phyloP scores from a whole-genome alignment of 2,888 invertebrate species.

The Lasioglossum malachurum region DNA sequence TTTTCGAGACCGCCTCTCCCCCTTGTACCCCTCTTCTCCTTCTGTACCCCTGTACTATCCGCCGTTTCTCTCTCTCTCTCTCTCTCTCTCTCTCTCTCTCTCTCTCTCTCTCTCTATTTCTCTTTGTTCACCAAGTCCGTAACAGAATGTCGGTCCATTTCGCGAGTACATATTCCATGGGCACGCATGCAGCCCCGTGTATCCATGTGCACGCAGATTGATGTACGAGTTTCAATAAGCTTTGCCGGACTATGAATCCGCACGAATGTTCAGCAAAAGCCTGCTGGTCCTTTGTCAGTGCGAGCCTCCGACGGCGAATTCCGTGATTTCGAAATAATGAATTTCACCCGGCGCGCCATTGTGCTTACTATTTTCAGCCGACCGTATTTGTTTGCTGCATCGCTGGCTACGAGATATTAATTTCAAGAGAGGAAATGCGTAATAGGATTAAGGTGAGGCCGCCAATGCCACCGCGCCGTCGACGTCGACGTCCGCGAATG shows the following conservation, averaged over 20 bases:
- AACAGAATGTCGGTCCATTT: constrained; percentile 28
- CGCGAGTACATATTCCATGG: constrained; percentile 22
- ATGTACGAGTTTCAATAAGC: constrained; percentile 57
- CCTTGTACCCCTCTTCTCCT: background rate
- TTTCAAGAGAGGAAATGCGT: constrained; percentile 4
- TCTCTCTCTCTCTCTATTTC: constrained; percentile 1
- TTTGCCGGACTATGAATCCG: constrained; percentile 64
- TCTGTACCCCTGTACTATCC: constrained; percentile 1
- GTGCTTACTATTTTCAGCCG: constrained; percentile 17
- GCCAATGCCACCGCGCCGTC: background rate
- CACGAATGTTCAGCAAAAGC: constrained; percentile 63
- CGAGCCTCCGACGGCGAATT: constrained; percentile 35
- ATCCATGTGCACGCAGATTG: constrained; percentile 44
- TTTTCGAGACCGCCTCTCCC: constrained; percentile 20
- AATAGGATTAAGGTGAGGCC: constrained; percentile 11
- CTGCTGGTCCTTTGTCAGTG: constrained; percentile 62
- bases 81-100: constrained; percentile 11
- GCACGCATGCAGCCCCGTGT: constrained; percentile 29
- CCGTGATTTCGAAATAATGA: constrained; percentile 54
- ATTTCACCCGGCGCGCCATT: constrained; percentile 28
- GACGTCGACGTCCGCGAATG: background rate
- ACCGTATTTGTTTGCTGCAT: constrained; percentile 8
- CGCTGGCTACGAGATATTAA: background rate
- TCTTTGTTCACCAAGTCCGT: constrained; percentile 41
- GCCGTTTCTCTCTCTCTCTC: background rate